These are phyloP conservation scores for Habropoda laboriosa DNA, from an alignment of 1,140 invertebrate genomes.

Conservation along the genomic window DNA sequence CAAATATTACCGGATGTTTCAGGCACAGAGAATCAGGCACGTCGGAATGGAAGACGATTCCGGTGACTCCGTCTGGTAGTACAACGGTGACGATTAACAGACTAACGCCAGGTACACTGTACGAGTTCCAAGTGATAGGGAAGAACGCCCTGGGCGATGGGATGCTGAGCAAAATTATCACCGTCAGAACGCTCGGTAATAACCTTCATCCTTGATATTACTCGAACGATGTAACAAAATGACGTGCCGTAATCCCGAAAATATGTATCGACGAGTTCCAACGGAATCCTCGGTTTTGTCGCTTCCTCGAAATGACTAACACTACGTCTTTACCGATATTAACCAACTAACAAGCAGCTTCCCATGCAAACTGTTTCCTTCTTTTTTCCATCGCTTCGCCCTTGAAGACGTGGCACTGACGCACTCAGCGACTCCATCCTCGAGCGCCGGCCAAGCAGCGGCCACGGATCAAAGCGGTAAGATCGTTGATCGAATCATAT, in stretches of 20 bases:
- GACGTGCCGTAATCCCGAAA: not conserved
- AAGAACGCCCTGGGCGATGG: conserved; percentile 97
- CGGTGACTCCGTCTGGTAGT: conserved; percentile 94
- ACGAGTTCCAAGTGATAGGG: conserved; percentile 98
- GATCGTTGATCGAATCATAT: conserved; percentile 37
- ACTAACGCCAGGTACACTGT: conserved; percentile 93
- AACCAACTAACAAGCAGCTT: conserved; percentile 40
- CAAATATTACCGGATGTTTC: not conserved
- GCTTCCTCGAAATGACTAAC: conserved; percentile 13
- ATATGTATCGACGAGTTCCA: not conserved
- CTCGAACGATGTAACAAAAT: not conserved
- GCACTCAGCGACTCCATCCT: conserved; percentile 72
- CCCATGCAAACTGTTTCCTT: conserved; percentile 45
- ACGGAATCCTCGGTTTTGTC: not conserved
- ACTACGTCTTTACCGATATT: not conserved
- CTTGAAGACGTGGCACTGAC: conserved; percentile 73
- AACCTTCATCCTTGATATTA: conserved; percentile 57
- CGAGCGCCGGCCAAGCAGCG: conserved; percentile 72
- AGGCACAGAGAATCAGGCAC: conserved; percentile 91
- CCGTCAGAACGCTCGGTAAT: conserved; percentile 94
- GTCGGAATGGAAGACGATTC: conserved; percentile 94
- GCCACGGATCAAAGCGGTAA: conserved; percentile 78
- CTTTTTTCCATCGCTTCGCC: conserved; percentile 46
- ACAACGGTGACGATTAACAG: conserved; percentile 95
- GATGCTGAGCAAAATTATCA: conserved; percentile 96